Evolutionary conservation across 2,797 vertebrate species (phyloP).

Genomic region (Loriculus beryllinus): DNA sequence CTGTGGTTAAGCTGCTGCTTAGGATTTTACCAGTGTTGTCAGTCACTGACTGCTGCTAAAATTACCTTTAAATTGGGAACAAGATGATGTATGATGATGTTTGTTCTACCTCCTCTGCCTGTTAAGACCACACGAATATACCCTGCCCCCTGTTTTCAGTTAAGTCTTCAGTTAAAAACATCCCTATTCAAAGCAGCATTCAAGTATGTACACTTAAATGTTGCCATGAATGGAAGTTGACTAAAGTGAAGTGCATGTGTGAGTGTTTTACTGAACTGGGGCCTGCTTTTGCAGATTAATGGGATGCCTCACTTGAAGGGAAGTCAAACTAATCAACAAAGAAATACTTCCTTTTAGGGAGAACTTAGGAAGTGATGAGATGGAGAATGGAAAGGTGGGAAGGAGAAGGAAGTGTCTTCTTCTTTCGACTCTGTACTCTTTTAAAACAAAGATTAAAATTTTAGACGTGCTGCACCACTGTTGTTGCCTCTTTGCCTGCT

Average conservation of each 20-base stretch:
- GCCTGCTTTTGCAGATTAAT: neutral
- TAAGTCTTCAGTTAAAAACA: neutral
- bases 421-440: slow-evolving; percentile 71
- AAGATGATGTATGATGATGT: neutral
- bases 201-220: neutral
- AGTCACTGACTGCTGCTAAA: slow-evolving; percentile 9
- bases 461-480: neutral
- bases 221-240: neutral
- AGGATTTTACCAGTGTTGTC: neutral
- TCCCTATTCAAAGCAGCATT: neutral
- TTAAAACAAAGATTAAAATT: slow-evolving; percentile 57
- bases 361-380: neutral
- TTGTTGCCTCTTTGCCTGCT: slow-evolving; percentile 52
- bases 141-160: neutral
- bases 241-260: neutral
- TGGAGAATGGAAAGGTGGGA: neutral
- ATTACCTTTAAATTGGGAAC: neutral
- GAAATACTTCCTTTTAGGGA: neutral
- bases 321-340: neutral
- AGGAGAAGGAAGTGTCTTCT: neutral
- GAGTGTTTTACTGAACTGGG: neutral
- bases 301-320: neutral
- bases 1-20: neutral
- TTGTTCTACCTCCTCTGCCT: neutral
- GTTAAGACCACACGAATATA: neutral